Base-by-base conservation (phyloP, 1,140 invertebrate genomes). In the Orius insidiosus region DNA sequence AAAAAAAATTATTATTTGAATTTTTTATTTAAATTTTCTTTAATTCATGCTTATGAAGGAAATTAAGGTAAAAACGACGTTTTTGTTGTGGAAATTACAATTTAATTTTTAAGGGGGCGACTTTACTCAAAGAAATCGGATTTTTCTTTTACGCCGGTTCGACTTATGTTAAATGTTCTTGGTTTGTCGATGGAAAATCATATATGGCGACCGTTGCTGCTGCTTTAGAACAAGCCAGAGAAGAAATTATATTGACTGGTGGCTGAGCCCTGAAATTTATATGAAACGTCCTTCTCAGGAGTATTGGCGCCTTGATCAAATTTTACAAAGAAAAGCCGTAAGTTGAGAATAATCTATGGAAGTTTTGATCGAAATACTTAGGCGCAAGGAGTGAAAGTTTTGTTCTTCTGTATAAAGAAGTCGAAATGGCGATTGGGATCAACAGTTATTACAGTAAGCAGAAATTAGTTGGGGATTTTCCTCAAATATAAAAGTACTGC, bases 171-270 rank as follows among this genome's bases (percentile, higher is more conserved):
- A 54, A 56, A 32, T 67, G 72, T 1, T 72, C 72, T 0, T 88
- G 85, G 75, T 87, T 92, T 60, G 84, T 94, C 3, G 92, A 97
- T 65, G 90, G 87, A 2, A 68, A 74, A 1, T 65, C 67, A 34
- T 94, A 94, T 59, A 87, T 95, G 74, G 72, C 79, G 5, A 80
- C 85, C 2, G 78, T 94, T 2, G 89, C 88, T 0, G 84, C 93
- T 59, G 85, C 81, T 2, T 63, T 96, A 52, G 85, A 94, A 60
- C 68, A 70, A 41, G 92, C 92, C 1, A 78, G 74, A 50, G 85
- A 94, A 65, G 90, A 97, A 68, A 90, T 97, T 50, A 96, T 19
- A 83, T 89, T 0, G 90, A 95, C 60, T 97, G 92, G 90, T 95
- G 89, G 90, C 70, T 96, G n/a, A 92, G 85, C 59, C 90, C 92